Conservation (phyloP, 2,797 vertebrate species). For the Xyrichtys novacula region DNA sequence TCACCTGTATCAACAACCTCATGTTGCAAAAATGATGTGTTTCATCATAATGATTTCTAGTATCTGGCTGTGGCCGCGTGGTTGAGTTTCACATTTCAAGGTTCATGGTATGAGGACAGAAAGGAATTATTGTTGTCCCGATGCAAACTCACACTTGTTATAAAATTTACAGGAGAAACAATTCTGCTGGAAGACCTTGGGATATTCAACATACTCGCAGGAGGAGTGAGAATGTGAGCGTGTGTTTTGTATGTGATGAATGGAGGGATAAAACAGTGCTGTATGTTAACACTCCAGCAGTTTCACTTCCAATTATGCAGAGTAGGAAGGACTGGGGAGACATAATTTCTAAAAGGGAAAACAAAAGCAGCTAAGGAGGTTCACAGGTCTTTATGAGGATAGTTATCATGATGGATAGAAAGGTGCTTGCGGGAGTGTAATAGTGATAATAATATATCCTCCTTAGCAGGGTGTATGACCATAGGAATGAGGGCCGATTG, state of each 20-base stretch:
- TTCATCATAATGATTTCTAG: slow-evolving; percentile 60
- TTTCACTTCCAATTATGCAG: slow-evolving; percentile 56
- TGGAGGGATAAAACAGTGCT: slow-evolving; percentile 34
- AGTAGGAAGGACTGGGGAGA: slow-evolving; percentile 42
- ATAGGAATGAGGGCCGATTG: not conserved
- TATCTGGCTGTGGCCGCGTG: slow-evolving; percentile 31
- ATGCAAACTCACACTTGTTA: slow-evolving; percentile 61
- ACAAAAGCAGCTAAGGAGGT: slow-evolving; percentile 46
- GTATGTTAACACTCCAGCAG: slow-evolving; percentile 40
- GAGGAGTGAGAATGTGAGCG: slow-evolving; percentile 1
- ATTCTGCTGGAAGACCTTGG: slow-evolving; percentile 54
- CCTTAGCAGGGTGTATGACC: slow-evolving; percentile 13
- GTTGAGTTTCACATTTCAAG: slow-evolving; percentile 75
- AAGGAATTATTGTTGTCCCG: slow-evolving; percentile 59
- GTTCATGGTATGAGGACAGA: slow-evolving; percentile 51
- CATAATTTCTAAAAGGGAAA: slow-evolving; percentile 53
- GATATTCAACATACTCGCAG: slow-evolving; percentile 47
- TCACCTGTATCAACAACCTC: slow-evolving; percentile 29
- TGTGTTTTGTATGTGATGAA: slow-evolving; percentile 2
- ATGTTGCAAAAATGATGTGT: slow-evolving; percentile 39
- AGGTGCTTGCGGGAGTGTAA: slow-evolving; percentile 16
- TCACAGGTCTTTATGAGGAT: slow-evolving; percentile 48
- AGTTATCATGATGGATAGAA: slow-evolving; percentile 60
- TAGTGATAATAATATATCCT: slow-evolving; percentile 9
- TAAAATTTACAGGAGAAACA: slow-evolving; percentile 42